Base-by-base conservation (phyloP, 2,888 invertebrate species). In the Colletes collaris region DNA sequence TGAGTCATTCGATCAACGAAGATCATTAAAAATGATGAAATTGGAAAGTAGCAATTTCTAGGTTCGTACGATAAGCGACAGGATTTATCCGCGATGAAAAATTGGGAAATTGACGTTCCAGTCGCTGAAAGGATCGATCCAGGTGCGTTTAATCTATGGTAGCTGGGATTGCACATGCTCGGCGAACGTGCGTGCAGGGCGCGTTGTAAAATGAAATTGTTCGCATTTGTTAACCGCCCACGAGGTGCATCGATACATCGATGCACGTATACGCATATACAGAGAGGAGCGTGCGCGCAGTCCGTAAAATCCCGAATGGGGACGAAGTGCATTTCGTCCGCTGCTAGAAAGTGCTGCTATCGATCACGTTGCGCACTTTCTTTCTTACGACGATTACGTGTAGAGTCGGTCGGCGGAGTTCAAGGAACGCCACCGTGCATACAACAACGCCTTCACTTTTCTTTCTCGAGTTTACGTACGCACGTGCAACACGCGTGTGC, bases 291-390 rank as follows among this genome's bases (percentile, higher is more conserved):
- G 37, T 52, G 10, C 6, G 53, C n/a, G 7, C 7, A 4, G 40
- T 10, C 13, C 13, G 55, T 35, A 60, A 52, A 77, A 60, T 56
- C 50, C 49, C n/a, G 55, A 77, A 46, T 27, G 55, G 16, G 60
- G 66, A 56, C 71, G 65, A 74, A 71, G 71, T 79, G 70, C 81
- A 71, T 52, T 58, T 74, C 44, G 55, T 53, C 52, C 37, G 8
- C 37, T 44, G 50, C 49, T 85, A 85, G 85, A 85, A 85, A 85
- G 82, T 79, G 63, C 76, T 49, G 77, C 59, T 75, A 81, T 84
- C 82, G 76, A 82, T 85, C 85, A 74, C 80, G 84, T 80, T 73
- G 80, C 76, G 65, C 75, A 70, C 85, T 85, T 85, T 85, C 85
- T 84, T 85, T 80, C 82, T 82, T 80, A 80, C 80, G 76, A 80